Conservation (phyloP, 2,113 vertebrate species). For the Tachycineta bicolor region DNA sequence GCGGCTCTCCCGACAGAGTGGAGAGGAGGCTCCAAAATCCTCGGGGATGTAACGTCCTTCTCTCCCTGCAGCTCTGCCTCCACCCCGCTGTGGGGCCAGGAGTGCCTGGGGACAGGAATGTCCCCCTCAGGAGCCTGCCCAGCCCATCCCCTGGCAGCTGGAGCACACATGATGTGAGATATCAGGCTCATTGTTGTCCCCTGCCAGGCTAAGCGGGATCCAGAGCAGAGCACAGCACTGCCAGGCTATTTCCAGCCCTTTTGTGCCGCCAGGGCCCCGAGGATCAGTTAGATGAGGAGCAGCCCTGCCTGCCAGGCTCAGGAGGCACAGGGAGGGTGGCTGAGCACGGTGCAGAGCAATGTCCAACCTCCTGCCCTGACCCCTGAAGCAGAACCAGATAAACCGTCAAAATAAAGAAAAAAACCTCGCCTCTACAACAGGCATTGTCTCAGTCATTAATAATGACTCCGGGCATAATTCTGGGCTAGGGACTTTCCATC, state of each 20-base stretch:
- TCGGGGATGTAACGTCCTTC: background rate
- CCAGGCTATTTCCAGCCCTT: constrained; percentile 1
- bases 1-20: background rate
- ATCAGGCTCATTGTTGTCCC: background rate
- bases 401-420: background rate
- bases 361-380: background rate
- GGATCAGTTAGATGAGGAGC: background rate
- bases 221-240: background rate
- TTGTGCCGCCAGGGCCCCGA: background rate
- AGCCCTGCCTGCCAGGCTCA: background rate
- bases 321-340: background rate
- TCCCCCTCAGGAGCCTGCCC: background rate
- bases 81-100: background rate
- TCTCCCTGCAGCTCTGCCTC: background rate
- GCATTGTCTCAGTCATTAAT: background rate
- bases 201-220: background rate
- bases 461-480: background rate
- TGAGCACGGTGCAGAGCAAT: background rate
- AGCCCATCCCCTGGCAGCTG: background rate
- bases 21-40: background rate
- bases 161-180: too few species aligned
- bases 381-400: background rate
- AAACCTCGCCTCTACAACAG: background rate
- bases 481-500: background rate
- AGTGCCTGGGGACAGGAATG: background rate